Base-by-base conservation (phyloP, 2,888 invertebrate species). In the Apodemia mormo region DNA sequence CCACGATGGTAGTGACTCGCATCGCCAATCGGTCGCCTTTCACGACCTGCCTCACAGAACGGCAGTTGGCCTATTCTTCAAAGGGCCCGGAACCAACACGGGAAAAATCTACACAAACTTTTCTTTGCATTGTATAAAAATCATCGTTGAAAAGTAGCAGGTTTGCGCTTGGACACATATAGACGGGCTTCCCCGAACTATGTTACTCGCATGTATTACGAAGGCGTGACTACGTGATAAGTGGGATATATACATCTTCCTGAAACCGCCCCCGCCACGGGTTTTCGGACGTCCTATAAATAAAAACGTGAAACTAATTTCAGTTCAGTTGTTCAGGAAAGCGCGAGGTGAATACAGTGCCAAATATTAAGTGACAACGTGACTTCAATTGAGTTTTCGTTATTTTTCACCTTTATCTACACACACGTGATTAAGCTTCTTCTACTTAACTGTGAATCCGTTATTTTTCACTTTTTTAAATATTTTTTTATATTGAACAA, bases 111-210 rank as follows among this genome's bases (percentile, higher is more conserved):
- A 45, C 3, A 45, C 12, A 12, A 10, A 45, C 2, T 45, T 45
- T 12, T 5, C 45, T 2, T 45, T 10, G 45, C 45, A 12, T 12
- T 45, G 45, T 45, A 45, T 45, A 45, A 45, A 45, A 45, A 45
- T 12, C 9, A 12, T 10, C 45, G 12, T 68, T 33, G 68, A 58
- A 30, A 30, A 58, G 58, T 29, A 30, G 22, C 29, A 30, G 29
- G 30, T 30, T 58, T 30, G 58, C 58, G 58, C 58, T 58, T 30
- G 58, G 22, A 81, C 83, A 76, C 70, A 77, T 84, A 79, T 87
- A 88, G 87, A 84, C 83, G 87, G 90, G 87, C 81, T 91, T 91
- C 91, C 90, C 90, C 91, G 91, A 91, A 91, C 85, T 83, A 85
- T 82, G 83, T 83, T 84, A 83, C 82, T 70, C 40, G 40, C 69